A percentile compares a stretch with the other conserved stretches of the same genome.
phyloP scores from a whole-genome alignment of 2,888 invertebrate genomes.

The Ichneumoninae sp. region DNA sequence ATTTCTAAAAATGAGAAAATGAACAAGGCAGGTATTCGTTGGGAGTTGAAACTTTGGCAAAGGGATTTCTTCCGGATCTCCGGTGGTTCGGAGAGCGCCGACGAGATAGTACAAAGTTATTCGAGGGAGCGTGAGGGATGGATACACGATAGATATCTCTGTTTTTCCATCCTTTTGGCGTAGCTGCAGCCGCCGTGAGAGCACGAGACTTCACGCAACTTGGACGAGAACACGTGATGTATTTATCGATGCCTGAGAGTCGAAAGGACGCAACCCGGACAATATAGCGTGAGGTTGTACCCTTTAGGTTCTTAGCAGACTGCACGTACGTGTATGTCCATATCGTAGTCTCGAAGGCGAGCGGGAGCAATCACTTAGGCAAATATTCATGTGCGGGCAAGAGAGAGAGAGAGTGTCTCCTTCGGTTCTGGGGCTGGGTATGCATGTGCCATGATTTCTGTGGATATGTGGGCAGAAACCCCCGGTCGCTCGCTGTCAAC shows the following conservation, averaged over 20 bases:
- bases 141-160: slow-evolving; percentile 57
- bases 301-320: not conserved
- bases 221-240: slow-evolving; percentile 39
- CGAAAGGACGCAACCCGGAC: not conserved
- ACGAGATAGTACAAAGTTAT: slow-evolving; percentile 69
- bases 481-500: slow-evolving; percentile 21
- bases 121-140: slow-evolving; percentile 63
- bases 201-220: slow-evolving; percentile 14
- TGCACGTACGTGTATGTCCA: slow-evolving; percentile 61
- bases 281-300: not conserved
- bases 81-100: not conserved
- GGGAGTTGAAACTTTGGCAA: slow-evolving; percentile 66
- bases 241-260: slow-evolving; percentile 17
- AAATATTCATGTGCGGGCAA: slow-evolving; percentile 82
- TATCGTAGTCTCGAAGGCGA: slow-evolving; percentile 66
- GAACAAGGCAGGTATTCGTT: slow-evolving; percentile 54
- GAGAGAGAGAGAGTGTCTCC: slow-evolving; percentile 68
- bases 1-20: not conserved
- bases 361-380: slow-evolving; percentile 79
- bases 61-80: slow-evolving; percentile 60
- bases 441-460: slow-evolving; percentile 52
- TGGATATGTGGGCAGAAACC: slow-evolving; percentile 61
- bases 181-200: not conserved
- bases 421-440: slow-evolving; percentile 75
- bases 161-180: slow-evolving; percentile 27